Conservation (phyloP, 2,888 invertebrate species). For the Graphium colonna region DNA sequence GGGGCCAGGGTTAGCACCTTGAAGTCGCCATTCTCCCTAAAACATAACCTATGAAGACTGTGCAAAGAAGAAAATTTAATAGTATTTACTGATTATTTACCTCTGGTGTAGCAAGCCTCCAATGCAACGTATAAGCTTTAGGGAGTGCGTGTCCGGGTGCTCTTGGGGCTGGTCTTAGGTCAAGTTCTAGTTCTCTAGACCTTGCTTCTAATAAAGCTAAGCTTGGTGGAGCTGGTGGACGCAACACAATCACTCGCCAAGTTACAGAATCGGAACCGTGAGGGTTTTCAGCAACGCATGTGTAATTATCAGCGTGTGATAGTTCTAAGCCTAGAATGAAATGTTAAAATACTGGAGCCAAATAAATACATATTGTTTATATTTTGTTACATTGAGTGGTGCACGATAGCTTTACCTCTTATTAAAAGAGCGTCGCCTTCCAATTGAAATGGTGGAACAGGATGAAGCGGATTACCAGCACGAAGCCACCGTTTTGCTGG, state of each 20-base stretch:
- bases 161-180: constrained; percentile 56
- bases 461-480: constrained; percentile 82
- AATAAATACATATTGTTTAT: constrained; percentile 8
- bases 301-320: constrained; percentile 88
- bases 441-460: constrained; percentile 82
- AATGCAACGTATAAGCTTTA: constrained; percentile 83
- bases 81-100: constrained; percentile 69
- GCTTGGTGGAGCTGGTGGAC: constrained; percentile 85
- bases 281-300: constrained; percentile 89
- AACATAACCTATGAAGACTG: constrained; percentile 41
- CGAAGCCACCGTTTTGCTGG: constrained; percentile 88
- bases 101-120: constrained; percentile 84
- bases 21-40: constrained; percentile 83
- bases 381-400: not conserved
- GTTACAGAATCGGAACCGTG: constrained; percentile 91
- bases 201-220: constrained; percentile 79
- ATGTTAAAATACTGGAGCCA: constrained; percentile 7
- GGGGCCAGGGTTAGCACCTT: constrained; percentile 62
- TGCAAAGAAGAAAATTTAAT: not conserved
- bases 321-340: constrained; percentile 81
- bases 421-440: constrained; percentile 84
- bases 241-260: constrained; percentile 87
- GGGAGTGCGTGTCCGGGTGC: constrained; percentile 66
- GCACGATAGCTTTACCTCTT: constrained; percentile 70
- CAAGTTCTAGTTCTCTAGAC: constrained; percentile 64